These are phyloP conservation scores for Hiodon tergisus DNA, from an alignment of 2,113 vertebrate genomes.

Conservation along the genomic window DNA sequence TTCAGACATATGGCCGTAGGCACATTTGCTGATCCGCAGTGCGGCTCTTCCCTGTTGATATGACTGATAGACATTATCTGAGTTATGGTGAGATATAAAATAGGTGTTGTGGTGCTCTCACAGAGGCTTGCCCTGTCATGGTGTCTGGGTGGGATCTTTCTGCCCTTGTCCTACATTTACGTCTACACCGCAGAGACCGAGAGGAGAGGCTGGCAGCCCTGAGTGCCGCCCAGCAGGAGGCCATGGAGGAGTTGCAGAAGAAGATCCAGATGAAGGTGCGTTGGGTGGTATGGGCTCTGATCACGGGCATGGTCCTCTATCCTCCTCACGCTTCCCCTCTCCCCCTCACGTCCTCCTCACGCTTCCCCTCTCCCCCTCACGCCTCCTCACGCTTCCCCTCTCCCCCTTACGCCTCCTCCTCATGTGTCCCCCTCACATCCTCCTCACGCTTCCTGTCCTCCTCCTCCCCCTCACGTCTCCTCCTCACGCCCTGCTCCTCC, in stretches of 20 bases:
- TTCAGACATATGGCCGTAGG: no score
- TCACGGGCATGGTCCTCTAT: not conserved
- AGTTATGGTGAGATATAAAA: no score
- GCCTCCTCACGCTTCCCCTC: not conserved
- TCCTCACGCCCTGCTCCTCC: not conserved
- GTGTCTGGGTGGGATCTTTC: not conserved
- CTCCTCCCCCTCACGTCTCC: not conserved
- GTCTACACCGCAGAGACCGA: conserved; percentile 68
- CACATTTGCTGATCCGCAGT: no score
- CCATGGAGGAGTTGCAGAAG: conserved; percentile 96
- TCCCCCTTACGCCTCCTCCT: not conserved
- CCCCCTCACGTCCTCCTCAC: no score
- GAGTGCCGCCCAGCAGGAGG: conserved; percentile 94
- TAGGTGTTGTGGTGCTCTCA: not conserved
- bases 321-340: not conserved
- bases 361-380: conserved; percentile 7
- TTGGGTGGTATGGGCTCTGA: not conserved
- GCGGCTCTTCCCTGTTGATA: no score
- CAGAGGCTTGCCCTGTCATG: not conserved
- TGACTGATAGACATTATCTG: no score
- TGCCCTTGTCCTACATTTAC: not conserved
- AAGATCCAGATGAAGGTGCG: conserved; percentile 95
- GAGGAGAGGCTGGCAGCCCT: conserved; percentile 92
- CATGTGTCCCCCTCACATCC: not conserved
- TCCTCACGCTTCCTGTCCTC: not conserved